These are phyloP conservation scores for Falco biarmicus DNA, from an alignment of 2,797 vertebrate species.

Conservation along the genomic window DNA sequence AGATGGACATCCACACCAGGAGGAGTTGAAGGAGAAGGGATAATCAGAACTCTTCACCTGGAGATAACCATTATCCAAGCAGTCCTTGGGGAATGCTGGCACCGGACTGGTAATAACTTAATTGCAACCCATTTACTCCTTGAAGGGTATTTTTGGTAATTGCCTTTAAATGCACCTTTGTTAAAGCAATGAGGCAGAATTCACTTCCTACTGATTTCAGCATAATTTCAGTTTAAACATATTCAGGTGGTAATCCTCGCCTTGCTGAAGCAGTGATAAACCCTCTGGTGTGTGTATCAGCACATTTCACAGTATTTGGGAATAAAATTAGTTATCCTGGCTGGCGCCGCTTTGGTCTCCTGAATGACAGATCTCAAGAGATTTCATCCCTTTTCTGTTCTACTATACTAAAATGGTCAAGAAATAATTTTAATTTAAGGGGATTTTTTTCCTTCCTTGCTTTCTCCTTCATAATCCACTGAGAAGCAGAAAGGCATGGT, in stretches of 20 bases:
- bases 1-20: not conserved
- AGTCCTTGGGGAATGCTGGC: not conserved
- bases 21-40: not conserved
- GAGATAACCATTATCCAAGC: not conserved
- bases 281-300: not conserved
- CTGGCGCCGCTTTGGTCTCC: not conserved
- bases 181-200: not conserved
- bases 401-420: not conserved
- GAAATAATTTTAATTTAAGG: not conserved
- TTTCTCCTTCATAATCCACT: not conserved
- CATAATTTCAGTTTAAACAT: not conserved
- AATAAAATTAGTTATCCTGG: not conserved
- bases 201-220: not conserved
- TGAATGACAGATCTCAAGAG: not conserved
- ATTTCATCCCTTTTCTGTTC: not conserved
- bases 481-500: not conserved
- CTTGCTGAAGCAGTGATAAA: not conserved
- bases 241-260: not conserved
- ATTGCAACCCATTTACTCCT: conserved; percentile 23
- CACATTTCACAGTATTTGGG: not conserved
- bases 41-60: not conserved
- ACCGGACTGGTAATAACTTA: not conserved
- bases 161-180: conserved; percentile 24
- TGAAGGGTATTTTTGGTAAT: not conserved
- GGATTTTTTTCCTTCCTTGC: not conserved